These are phyloP conservation scores for Ptychoptera contaminata DNA, from an alignment of 2,888 invertebrate species.

Conservation along the genomic window DNA sequence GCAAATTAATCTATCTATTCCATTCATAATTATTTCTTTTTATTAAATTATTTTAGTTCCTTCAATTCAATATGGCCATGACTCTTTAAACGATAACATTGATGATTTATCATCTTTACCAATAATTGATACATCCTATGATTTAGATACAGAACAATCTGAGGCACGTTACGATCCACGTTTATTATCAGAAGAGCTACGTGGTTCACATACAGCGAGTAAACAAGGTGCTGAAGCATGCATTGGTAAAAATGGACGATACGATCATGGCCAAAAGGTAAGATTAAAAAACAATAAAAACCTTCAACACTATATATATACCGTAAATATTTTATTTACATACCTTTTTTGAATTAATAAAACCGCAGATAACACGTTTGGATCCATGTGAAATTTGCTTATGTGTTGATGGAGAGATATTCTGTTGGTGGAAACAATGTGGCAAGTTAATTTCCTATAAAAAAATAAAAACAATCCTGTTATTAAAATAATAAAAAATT, in stretches of 20 bases:
- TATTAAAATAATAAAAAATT: not conserved
- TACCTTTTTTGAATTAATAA: slow-evolving; percentile 18
- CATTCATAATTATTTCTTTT: no score
- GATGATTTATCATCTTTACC: no score
- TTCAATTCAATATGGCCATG: no score
- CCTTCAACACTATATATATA: no score
- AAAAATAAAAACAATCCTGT: not conserved
- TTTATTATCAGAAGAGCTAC: slow-evolving; percentile 20
- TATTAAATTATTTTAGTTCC: no score
- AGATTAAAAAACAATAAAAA: not conserved
- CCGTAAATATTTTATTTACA: no score
- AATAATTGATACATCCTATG: slow-evolving; percentile 17
- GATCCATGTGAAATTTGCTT: slow-evolving; percentile 47
- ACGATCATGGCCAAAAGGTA: slow-evolving; percentile 32
- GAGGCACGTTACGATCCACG: slow-evolving; percentile 30
- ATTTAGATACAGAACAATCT: slow-evolving; percentile 30
- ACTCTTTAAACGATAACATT: no score
- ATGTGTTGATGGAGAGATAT: slow-evolving; percentile 47
- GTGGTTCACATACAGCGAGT: slow-evolving; percentile 9
- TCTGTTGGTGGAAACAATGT: slow-evolving; percentile 50
- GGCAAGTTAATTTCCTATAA: slow-evolving; percentile 22
- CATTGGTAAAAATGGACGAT: slow-evolving; percentile 23
- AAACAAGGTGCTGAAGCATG: slow-evolving; percentile 27
- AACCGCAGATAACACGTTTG: slow-evolving; percentile 41
- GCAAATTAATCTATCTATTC: no score